phyloP scores from a whole-genome alignment of 2,797 vertebrate species.

The Pachyuromys duprasi region DNA sequence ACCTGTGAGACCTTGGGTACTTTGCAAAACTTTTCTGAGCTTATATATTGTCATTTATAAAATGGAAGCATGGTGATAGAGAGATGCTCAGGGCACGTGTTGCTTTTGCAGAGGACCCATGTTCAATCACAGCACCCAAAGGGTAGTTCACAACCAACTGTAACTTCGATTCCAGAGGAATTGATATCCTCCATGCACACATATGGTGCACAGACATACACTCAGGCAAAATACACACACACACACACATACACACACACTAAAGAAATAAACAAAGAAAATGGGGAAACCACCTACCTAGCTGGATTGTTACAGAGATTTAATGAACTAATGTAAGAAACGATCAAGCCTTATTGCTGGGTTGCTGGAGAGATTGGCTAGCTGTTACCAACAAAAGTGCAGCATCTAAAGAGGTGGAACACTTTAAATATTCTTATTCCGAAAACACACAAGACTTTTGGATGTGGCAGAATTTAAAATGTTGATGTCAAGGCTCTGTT shows the following conservation, averaged over 20 bases:
- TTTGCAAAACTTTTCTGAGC: slow-evolving; percentile 67
- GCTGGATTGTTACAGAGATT: slow-evolving; percentile 9
- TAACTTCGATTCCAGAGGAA: not conserved
- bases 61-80: not conserved
- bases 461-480: not conserved
- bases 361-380: not conserved
- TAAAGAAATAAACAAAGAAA: not conserved
- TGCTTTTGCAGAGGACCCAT: not conserved
- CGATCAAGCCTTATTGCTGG: not conserved
- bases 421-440: not conserved
- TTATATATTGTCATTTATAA: slow-evolving; percentile 38
- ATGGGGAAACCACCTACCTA: not conserved
- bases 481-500: not conserved
- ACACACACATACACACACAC: too few species aligned
- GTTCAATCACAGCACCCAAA: not conserved
- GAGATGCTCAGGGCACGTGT: too few species aligned
- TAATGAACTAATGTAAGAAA: slow-evolving; percentile 5
- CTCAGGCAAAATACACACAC: not conserved
- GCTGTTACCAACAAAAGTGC: not conserved
- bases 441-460: slow-evolving; percentile 16
- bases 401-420: not conserved
- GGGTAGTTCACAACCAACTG: not conserved
- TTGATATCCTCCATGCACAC: not conserved
- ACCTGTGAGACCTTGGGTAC: slow-evolving; percentile 42
- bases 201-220: not conserved